Base-by-base conservation (phyloP, 1,140 invertebrate genomes). In the Lepidurus couesii region DNA sequence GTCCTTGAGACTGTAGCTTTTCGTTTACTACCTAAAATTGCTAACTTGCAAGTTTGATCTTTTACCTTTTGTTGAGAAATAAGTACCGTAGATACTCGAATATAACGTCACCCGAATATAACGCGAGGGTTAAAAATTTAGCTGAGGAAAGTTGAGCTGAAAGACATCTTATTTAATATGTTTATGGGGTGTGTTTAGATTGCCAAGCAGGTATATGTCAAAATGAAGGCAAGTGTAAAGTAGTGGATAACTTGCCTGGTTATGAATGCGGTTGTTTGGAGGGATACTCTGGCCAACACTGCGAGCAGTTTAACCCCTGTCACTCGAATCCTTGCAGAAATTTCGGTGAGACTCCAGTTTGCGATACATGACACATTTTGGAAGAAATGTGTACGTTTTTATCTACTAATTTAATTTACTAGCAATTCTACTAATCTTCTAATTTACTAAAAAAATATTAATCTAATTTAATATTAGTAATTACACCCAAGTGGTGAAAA, bases 291-390 rank as follows among this genome's bases (percentile, higher is more conserved):
- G 84, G 85, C 9, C 26, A 77, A 16, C 77, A 74, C 6, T 85
- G 85, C 78, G 79, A 84, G 65, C 75, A 79, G 34, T 82, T 77
- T 47, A 81, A 85, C 76, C 81, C 81, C 6, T 86, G 85, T 80
- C 44, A 79, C 21, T 77, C 73, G 0, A 78, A 73, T 44, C 81
- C 81, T 9, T 85, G 84, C 78, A 76, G 75, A 44, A 83, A 84
- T 65, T 65, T 16, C 53, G 53, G 53, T 65, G 13, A 65, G 53
- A n/a, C 16, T 65, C 53, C 34, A 34, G 3, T 34, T 4, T 34
- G 34, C 4, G 2, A 34, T 34, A 34, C 34, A 34, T 26, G 26
- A 2, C 3, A 34, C 34, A 34, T 34, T 34, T 34, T 4, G 34
- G 34, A 34, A 34, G 34, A 34, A 34, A 34, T 34, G 34, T n/a